A percentile compares a stretch with the other conserved stretches of the same genome.
Evolutionary conservation across 2,888 invertebrate species (phyloP).

Genomic region (Arrhopalites spinosus): DNA sequence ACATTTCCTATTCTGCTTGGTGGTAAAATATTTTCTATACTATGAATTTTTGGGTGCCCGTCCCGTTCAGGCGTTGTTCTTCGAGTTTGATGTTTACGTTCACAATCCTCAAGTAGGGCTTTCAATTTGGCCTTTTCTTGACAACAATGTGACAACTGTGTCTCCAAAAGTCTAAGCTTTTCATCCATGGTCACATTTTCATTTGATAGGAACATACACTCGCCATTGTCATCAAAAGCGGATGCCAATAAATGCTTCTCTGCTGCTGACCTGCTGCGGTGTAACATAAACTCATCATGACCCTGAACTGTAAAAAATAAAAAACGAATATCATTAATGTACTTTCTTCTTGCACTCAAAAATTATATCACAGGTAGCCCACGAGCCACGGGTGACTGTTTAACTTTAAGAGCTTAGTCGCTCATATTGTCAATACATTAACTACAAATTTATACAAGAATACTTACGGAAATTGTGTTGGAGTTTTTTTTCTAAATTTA

Average conservation of each 20-base stretch:
- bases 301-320: constrained; percentile 42
- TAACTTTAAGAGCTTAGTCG: too few relatives aligned
- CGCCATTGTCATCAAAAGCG: constrained; percentile 13
- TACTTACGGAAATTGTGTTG: constrained; percentile 46
- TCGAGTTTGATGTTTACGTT: constrained; percentile 21
- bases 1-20: too few relatives aligned
- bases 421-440: too few relatives aligned
- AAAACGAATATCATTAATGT: not conserved
- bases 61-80: constrained; percentile 28
- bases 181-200: constrained; percentile 47
- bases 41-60: not conserved
- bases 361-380: too few relatives aligned
- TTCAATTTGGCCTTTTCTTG: constrained; percentile 53
- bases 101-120: constrained; percentile 44
- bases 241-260: constrained; percentile 21
- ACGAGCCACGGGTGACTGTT: too few relatives aligned
- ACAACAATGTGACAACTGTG: constrained; percentile 53
- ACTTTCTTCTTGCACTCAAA: too few relatives aligned
- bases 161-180: constrained; percentile 50
- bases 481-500: constrained; percentile 52
- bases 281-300: constrained; percentile 46
- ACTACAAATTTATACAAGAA: not conserved
- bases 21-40: too few relatives aligned
- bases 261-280: constrained; percentile 6
- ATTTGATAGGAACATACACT: constrained; percentile 42